A percentile compares a stretch with the other conserved stretches of the same genome.
Conservation (phyloP, 2,888 invertebrate species). For the Aphelenchoides bicaudatus region DNA sequence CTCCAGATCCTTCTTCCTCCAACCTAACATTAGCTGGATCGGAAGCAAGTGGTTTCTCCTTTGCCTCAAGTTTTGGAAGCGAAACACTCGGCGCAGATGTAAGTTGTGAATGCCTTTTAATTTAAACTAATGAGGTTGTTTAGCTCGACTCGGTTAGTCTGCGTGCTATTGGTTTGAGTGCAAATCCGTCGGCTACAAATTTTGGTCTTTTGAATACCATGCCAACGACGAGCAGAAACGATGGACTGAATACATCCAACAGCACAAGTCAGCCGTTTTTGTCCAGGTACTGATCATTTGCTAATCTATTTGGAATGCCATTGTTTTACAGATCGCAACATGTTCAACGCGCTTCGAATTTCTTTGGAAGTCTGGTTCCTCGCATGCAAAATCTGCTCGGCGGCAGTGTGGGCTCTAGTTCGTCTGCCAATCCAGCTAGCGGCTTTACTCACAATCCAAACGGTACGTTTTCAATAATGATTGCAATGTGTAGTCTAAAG, state of each 20-base stretch:
- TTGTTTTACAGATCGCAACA: constrained; percentile 29
- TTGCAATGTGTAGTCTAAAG: too few relatives aligned
- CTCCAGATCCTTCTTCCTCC: constrained; percentile 14
- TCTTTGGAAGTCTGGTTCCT: constrained; percentile 46
- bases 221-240: constrained; percentile 10
- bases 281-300: not conserved
- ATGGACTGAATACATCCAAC: not conserved
- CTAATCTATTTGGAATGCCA: too few relatives aligned
- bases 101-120: too few relatives aligned
- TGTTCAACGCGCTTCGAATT: constrained; percentile 41
- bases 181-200: constrained; percentile 4
- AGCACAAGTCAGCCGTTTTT: constrained; percentile 4
- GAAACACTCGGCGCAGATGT: too few relatives aligned
- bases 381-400: constrained; percentile 50
- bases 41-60: constrained; percentile 18
- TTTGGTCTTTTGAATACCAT: constrained; percentile 13
- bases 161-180: constrained; percentile 1
- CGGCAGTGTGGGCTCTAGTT: constrained; percentile 19
- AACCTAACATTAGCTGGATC: constrained; percentile 15
- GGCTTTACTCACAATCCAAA: too few relatives aligned
- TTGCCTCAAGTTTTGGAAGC: constrained; percentile 11
- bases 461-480: too few relatives aligned
- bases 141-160: constrained; percentile 1
- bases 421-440: constrained; percentile 1
- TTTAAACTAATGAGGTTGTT: not conserved